A percentile compares a stretch with the other conserved stretches of the same genome.
phyloP scores from a whole-genome alignment of 2,888 invertebrate genomes.

The Pherbina coryleti region DNA sequence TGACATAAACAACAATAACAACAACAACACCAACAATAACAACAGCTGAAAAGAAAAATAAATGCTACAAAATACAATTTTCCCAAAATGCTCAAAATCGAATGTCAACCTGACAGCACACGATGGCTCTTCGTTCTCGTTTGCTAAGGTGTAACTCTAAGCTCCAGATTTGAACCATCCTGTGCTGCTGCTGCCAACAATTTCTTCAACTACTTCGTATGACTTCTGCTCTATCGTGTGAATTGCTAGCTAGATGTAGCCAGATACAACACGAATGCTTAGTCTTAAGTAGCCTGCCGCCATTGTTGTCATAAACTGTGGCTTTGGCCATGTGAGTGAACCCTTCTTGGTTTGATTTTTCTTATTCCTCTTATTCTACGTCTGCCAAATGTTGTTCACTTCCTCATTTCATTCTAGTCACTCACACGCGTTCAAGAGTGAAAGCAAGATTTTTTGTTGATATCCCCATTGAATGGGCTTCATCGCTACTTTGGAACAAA shows the following conservation, averaged over 20 bases:
- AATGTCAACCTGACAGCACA: constrained; percentile 38
- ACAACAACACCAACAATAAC: constrained; percentile 41
- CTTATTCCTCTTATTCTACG: not conserved
- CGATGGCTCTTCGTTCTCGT: constrained; percentile 3
- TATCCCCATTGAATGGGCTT: not conserved
- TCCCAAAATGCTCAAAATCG: constrained; percentile 40
- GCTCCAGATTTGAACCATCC: too few species aligned
- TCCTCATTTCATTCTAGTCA: constrained; percentile 18
- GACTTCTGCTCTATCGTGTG: too few species aligned
- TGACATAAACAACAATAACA: constrained; percentile 14
- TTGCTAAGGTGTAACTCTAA: not conserved
- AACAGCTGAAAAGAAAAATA: constrained; percentile 32
- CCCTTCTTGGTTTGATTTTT: not conserved
- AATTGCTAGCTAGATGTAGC: too few species aligned
- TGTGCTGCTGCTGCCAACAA: too few species aligned
- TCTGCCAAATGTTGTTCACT: not conserved
- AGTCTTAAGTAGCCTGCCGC: not conserved
- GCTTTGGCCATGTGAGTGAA: not conserved
- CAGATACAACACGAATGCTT: not conserved
- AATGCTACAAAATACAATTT: constrained; percentile 45
- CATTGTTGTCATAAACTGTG: not conserved
- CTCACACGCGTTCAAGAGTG: constrained; percentile 18
- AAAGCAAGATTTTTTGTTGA: not conserved
- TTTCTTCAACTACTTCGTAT: too few species aligned
- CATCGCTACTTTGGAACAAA: not conserved